These are phyloP conservation scores for Promerops cafer DNA, from an alignment of 2,113 vertebrate species.

Conservation along the genomic window DNA sequence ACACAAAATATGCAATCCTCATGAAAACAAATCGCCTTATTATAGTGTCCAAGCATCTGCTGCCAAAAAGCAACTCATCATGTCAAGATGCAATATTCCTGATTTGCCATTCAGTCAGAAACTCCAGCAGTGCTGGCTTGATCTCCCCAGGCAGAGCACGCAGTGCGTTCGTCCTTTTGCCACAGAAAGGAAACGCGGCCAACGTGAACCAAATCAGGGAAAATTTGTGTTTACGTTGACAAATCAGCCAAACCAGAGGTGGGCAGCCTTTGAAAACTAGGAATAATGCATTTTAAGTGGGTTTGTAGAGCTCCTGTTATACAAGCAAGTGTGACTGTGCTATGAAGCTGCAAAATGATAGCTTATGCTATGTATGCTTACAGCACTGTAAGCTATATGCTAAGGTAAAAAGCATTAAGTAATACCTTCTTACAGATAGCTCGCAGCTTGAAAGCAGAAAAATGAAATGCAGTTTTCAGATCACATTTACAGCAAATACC, in stretches of 20 bases:
- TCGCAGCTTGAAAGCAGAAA: constrained; percentile 99
- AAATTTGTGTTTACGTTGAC: constrained; percentile 13
- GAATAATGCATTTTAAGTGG: constrained; percentile 70
- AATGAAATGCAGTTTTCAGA: constrained; percentile 96
- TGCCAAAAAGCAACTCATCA: constrained; percentile 59
- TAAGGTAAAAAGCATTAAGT: constrained; percentile 77
- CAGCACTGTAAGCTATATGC: constrained; percentile 72
- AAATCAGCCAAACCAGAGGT: constrained; percentile 21
- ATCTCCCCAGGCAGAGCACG: not conserved
- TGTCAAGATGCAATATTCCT: constrained; percentile 71
- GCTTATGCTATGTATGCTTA: constrained; percentile 62
- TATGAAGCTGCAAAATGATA: constrained; percentile 63
- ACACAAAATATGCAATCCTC: constrained; percentile 63
- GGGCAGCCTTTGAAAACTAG: constrained; percentile 38
- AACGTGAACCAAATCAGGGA: not conserved
- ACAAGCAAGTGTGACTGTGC: constrained; percentile 68
- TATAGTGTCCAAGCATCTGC: constrained; percentile 74
- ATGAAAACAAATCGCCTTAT: constrained; percentile 71
- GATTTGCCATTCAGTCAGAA: constrained; percentile 48
- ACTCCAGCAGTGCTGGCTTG: constrained; percentile 4
- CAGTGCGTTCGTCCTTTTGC: constrained; percentile 10
- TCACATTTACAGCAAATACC: constrained; percentile 71
- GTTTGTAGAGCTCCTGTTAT: constrained; percentile 61
- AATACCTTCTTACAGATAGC: constrained; percentile 99
- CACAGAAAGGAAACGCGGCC: not conserved